A percentile compares a stretch with the other conserved stretches of the same genome.
phyloP scores from a whole-genome alignment of 2,797 vertebrate genomes.

The Catostomus latipinnis region DNA sequence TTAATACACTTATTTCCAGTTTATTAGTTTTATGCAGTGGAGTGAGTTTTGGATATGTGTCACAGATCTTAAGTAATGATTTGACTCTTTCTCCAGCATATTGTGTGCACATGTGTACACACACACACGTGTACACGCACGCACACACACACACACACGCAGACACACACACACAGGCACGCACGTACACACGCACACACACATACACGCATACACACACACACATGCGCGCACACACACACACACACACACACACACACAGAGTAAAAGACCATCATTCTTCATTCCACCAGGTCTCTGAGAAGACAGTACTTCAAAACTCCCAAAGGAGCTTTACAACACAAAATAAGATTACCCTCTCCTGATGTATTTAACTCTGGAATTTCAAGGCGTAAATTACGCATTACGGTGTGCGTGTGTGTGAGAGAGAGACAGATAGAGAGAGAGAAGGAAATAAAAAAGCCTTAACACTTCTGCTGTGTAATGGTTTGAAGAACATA shows the following conservation, averaged over 20 bases:
- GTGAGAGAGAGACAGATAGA: neutral
- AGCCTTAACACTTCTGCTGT: neutral
- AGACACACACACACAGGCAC: neutral
- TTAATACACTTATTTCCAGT: neutral
- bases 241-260: conserved; percentile 14
- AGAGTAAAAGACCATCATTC: conserved; percentile 16
- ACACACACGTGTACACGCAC: too few species aligned
- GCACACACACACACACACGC: too few species aligned
- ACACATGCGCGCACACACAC: neutral
- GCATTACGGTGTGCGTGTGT: conserved; percentile 12
- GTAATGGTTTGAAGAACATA: conserved; percentile 5
- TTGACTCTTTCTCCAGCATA: conserved; percentile 6
- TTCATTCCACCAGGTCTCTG: conserved; percentile 12
- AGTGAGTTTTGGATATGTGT: neutral
- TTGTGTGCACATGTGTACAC: neutral
- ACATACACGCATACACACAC: neutral
- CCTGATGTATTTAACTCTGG: conserved; percentile 48
- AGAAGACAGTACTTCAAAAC: conserved; percentile 16
- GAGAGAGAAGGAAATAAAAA: conserved; percentile 5
- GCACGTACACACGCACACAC: too few species aligned
- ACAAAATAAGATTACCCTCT: conserved; percentile 50
- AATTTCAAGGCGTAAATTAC: conserved; percentile 44
- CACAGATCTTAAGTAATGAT: conserved; percentile 12
- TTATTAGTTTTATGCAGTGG: neutral
- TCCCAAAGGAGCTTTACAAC: conserved; percentile 37